Conservation (phyloP, 2,113 vertebrate genomes). For the Psilopsiagon aymara region DNA sequence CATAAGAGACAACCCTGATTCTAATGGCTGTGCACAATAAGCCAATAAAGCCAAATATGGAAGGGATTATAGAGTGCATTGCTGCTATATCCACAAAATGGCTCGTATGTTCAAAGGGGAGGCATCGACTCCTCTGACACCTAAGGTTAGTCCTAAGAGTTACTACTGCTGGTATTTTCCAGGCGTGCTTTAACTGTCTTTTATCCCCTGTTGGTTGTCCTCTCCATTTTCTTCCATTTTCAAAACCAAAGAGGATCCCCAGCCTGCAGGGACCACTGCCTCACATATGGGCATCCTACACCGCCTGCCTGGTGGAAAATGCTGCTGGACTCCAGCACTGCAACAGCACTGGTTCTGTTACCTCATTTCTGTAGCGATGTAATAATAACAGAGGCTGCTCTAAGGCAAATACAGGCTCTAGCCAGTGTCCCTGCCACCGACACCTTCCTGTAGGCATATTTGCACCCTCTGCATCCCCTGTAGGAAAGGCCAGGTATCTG, state of each 20-base stretch:
- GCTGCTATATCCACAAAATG: neutral
- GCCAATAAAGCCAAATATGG: conserved; percentile 19
- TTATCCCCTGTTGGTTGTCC: neutral
- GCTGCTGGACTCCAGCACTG: neutral
- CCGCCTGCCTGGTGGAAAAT: neutral
- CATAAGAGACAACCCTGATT: neutral
- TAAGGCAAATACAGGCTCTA: neutral
- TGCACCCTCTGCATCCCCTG: neutral
- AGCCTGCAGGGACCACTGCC: neutral
- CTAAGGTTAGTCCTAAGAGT: conserved; percentile 16
- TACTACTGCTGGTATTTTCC: neutral
- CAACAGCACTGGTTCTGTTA: neutral
- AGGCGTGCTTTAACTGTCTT: neutral
- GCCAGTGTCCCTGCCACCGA: neutral
- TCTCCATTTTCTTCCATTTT: neutral
- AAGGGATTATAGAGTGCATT: neutral
- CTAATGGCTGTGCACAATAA: conserved; percentile 27
- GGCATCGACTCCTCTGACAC: neutral
- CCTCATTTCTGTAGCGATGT: neutral
- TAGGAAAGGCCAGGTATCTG: neutral
- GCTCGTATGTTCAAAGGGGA: neutral
- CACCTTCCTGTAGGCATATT: neutral
- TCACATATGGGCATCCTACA: neutral
- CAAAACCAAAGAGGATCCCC: neutral
- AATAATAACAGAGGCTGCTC: neutral